Percentiles rank a stretch among this genome's conserved stretches.
Conservation (phyloP, 2,113 vertebrate genomes). For the Neomonachus schauinslandi region DNA sequence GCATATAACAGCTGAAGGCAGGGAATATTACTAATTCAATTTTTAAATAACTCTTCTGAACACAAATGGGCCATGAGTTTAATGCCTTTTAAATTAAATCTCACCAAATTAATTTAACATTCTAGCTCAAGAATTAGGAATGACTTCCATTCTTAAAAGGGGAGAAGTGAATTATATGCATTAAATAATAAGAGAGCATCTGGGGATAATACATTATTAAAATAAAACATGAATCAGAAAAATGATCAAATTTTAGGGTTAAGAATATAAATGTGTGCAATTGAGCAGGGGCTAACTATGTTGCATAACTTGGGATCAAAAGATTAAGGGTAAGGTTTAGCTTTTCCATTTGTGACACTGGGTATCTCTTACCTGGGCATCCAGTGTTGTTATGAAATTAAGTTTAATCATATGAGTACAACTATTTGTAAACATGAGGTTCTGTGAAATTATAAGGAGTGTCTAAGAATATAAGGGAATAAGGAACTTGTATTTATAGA, state of each 20-base stretch:
- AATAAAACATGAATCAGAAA: conserved; percentile 29
- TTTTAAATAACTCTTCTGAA: not conserved
- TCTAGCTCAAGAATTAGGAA: not conserved
- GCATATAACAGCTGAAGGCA: not conserved
- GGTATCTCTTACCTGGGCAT: not conserved
- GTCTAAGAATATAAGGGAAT: not conserved
- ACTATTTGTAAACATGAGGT: not conserved
- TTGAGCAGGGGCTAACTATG: not conserved
- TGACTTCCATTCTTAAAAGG: not conserved
- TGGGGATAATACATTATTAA: not conserved
- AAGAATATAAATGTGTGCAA: not conserved
- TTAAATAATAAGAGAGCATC: conserved; percentile 39
- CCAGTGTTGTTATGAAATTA: not conserved
- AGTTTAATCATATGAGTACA: not conserved
- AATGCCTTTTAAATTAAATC: not conserved
- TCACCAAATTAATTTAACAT: not conserved
- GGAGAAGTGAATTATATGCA: not conserved
- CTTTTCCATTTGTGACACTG: not conserved
- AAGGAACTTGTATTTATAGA: not conserved
- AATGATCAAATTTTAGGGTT: not conserved
- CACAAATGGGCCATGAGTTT: not conserved
- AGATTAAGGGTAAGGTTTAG: not conserved
- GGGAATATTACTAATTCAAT: not conserved
- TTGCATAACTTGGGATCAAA: not conserved
- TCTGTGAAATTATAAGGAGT: not conserved